phyloP scores from a whole-genome alignment of 1,140 invertebrate species.

The Diachasma alloeum region DNA sequence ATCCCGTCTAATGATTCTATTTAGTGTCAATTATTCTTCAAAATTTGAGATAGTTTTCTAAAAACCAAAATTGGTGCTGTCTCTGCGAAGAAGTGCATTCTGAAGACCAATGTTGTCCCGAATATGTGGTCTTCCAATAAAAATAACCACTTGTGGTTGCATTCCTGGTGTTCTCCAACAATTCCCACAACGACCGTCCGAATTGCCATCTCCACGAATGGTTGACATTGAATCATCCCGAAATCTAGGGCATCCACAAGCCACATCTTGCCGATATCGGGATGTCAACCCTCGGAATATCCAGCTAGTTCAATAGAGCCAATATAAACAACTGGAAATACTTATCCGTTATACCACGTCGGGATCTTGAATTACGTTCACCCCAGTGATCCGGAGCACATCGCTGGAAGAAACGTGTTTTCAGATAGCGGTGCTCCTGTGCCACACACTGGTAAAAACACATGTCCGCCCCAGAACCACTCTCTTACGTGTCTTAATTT shows the following conservation, averaged over 20 bases:
- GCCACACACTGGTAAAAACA: constrained; percentile 16
- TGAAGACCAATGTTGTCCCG: no score
- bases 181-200: background rate
- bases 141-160: no score
- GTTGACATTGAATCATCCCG: background rate
- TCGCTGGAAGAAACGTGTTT: constrained; percentile 23
- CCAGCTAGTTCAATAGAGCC: background rate
- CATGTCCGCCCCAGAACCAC: background rate
- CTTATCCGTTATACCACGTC: constrained; percentile 12
- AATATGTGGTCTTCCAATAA: no score
- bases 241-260: background rate
- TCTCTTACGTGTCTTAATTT: constrained; percentile 29
- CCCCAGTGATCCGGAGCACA: constrained; percentile 23
- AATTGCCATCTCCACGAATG: background rate
- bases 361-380: constrained; percentile 24
- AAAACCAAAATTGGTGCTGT: no score
- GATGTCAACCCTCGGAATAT: background rate
- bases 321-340: background rate
- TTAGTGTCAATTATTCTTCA: no score
- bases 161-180: no score
- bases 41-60: no score
- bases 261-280: background rate
- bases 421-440: constrained; percentile 25
- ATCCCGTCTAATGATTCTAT: no score
- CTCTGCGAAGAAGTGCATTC: no score